Conservation (phyloP, 1,140 invertebrate species). For the Marisa cornuarietis region DNA sequence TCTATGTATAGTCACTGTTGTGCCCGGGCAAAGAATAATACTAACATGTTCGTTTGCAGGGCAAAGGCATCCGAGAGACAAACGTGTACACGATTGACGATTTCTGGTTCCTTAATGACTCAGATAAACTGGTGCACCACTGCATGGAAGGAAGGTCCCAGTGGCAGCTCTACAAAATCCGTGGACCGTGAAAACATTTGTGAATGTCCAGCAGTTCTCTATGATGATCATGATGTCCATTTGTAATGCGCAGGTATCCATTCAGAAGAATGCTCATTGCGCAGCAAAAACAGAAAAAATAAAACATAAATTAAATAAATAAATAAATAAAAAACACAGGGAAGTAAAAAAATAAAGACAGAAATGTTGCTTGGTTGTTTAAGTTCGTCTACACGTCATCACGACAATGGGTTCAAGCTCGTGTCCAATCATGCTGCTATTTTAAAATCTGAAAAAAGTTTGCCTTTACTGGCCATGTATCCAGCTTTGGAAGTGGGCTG, state of each 20-base stretch:
- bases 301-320: too few species aligned
- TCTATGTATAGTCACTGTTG: not conserved
- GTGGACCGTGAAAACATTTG: constrained; percentile 37
- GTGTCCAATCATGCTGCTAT: constrained; percentile 24
- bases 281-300: too few species aligned
- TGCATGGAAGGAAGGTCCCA: constrained; percentile 36
- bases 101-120: constrained; percentile 53
- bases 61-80: constrained; percentile 19
- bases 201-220: constrained; percentile 31
- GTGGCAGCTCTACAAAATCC: constrained; percentile 50
- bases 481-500: too few species aligned
- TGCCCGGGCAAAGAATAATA: too few species aligned
- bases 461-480: not conserved
- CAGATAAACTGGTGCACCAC: constrained; percentile 43
- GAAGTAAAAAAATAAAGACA: too few species aligned
- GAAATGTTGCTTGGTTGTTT: too few species aligned
- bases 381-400: too few species aligned
- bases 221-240: too few species aligned
- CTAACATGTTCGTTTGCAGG: not conserved
- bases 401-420: constrained; percentile 30
- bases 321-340: too few species aligned
- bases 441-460: constrained; percentile 1
- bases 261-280: too few species aligned
- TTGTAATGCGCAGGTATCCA: too few species aligned
- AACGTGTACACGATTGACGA: constrained; percentile 36